Percentiles rank a stretch among this genome's conserved stretches.
These are phyloP conservation scores for Meteorus sp. DNA, from an alignment of 1,140 invertebrate species.

Conservation along the genomic window DNA sequence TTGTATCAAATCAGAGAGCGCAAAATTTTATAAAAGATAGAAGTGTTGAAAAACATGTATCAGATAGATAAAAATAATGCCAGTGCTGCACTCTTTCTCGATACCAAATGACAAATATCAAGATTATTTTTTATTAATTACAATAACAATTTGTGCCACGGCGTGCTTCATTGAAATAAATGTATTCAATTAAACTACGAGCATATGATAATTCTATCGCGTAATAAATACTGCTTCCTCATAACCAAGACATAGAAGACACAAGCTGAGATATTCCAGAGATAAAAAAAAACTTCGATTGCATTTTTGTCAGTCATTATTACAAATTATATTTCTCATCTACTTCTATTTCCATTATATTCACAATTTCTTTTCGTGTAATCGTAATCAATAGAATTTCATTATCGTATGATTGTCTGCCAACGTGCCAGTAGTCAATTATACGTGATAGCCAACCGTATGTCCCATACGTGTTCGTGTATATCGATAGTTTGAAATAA, in stretches of 20 bases:
- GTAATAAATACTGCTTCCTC: neutral
- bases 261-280: no score
- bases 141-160: conserved; percentile 1
- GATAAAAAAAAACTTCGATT: no score
- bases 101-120: no score
- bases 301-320: no score
- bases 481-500: neutral
- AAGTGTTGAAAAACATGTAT: no score
- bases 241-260: no score
- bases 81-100: no score
- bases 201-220: neutral
- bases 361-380: no score
- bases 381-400: neutral
- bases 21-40: neutral
- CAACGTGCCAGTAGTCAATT: conserved; percentile 19
- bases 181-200: neutral
- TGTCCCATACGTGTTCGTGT: neutral
- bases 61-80: no score
- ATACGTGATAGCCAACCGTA: conserved; percentile 14
- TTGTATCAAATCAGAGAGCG: neutral
- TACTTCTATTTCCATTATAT: neutral
- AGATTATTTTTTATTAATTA: neutral
- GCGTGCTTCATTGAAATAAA: conserved; percentile 2
- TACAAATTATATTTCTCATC: neutral
- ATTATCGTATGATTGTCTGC: conserved; percentile 13